Evolutionary conservation across 2,888 invertebrate genomes (phyloP).

Genomic region (Acronicta psi): DNA sequence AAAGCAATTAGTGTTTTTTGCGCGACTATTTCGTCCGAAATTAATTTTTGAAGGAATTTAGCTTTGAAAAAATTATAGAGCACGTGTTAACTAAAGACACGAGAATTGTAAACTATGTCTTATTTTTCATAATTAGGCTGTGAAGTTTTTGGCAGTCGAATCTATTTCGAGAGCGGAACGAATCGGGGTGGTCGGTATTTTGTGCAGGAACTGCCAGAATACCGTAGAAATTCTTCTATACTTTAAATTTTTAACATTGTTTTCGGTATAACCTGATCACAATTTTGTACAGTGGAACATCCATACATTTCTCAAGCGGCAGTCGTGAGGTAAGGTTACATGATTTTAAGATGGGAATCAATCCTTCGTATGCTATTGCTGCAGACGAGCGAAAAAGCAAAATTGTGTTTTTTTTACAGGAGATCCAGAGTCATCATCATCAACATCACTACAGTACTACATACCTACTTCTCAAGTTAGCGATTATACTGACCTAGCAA

Average conservation of each 20-base stretch:
- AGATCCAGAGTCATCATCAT: too few species aligned
- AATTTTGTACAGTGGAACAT: too few species aligned
- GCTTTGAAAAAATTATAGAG: constrained; percentile 72
- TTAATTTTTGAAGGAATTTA: constrained; percentile 85
- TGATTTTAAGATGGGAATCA: too few species aligned
- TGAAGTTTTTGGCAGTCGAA: constrained; percentile 73
- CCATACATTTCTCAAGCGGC: too few species aligned
- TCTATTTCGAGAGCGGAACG: constrained; percentile 61
- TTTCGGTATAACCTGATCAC: constrained; percentile 7
- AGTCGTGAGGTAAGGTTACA: too few species aligned
- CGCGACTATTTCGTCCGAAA: constrained; percentile 74
- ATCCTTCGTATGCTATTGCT: too few species aligned
- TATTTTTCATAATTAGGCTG: constrained; percentile 88
- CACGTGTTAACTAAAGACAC: constrained; percentile 85
- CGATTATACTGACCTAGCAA: too few species aligned
- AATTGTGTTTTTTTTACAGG: too few species aligned
- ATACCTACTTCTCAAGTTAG: too few species aligned
- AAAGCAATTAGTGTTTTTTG: constrained; percentile 88
- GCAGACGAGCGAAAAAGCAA: too few species aligned
- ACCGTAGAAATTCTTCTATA: constrained; percentile 22
- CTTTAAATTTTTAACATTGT: constrained; percentile 26
- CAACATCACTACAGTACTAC: too few species aligned
- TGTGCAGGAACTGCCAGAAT: constrained; percentile 57
- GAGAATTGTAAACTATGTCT: constrained; percentile 83
- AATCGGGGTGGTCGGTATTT: constrained; percentile 74